phyloP scores from a whole-genome alignment of 2,888 invertebrate species.

The Suillia variegata region DNA sequence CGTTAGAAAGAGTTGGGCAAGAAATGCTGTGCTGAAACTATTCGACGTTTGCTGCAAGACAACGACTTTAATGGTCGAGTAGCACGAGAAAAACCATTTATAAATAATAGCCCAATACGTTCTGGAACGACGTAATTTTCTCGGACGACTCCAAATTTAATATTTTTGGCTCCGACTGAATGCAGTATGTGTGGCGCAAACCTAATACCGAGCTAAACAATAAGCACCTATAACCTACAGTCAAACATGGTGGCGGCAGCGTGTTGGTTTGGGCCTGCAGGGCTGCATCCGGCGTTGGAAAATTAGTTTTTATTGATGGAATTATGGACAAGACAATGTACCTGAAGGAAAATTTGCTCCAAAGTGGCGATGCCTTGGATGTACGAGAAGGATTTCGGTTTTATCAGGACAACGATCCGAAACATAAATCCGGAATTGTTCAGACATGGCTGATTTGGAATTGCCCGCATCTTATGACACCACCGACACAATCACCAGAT shows the following conservation, averaged over 20 bases:
- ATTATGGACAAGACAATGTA: slow-evolving; percentile 24
- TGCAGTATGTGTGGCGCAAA: slow-evolving; percentile 13
- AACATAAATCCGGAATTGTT: too few relatives aligned
- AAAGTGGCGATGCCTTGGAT: slow-evolving; percentile 18
- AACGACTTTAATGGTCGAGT: slow-evolving; percentile 21
- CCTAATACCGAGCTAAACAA: too few relatives aligned
- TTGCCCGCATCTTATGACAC: slow-evolving; percentile 16
- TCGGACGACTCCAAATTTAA: slow-evolving; percentile 17
- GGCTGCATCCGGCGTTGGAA: too few relatives aligned
- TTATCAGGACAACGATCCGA: too few relatives aligned
- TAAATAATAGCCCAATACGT: slow-evolving; percentile 5
- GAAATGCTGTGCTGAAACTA: slow-evolving; percentile 17
- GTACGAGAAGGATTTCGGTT: slow-evolving; percentile 11
- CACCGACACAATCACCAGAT: slow-evolving; percentile 24
- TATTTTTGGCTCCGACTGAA: slow-evolving; percentile 17
- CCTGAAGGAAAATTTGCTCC: slow-evolving; percentile 20
- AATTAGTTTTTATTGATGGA: too few relatives aligned
- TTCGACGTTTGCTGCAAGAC: slow-evolving; percentile 13
- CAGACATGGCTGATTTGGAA: too few relatives aligned
- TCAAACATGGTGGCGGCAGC: too few relatives aligned
- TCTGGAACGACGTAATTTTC: slow-evolving; percentile 21
- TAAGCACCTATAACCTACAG: too few relatives aligned
- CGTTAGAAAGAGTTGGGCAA: slow-evolving; percentile 4
- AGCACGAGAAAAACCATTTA: slow-evolving; percentile 12
- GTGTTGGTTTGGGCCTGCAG: too few relatives aligned